Base-by-base conservation (phyloP, 1,140 invertebrate species). In the Lucilia sericata region DNA sequence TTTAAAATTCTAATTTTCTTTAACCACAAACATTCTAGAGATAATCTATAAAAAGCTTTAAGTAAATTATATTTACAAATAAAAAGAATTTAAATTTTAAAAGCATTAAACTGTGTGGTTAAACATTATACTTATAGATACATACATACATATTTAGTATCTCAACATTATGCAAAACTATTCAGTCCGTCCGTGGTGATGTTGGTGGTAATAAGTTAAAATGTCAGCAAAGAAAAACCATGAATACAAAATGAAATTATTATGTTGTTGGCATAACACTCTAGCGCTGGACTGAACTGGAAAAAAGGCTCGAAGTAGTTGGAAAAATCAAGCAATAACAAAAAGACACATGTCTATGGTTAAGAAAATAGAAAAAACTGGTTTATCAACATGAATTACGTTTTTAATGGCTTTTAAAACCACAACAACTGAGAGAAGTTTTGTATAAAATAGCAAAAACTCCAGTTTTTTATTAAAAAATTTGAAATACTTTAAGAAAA, bases 301-400 rank as follows among this genome's bases (percentile, higher is more conserved):
- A 60, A 70, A 70, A 30, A 3, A 70, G 65, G 9, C 65, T 70
- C 21, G 0, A 70, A 21, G n/a, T 42, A 42, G 14, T n/a, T 60
- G 55, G 8, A 10, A 70, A 21, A 70, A 70, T 21, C 19, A 70
- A 70, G 5, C 2, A 2, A 60, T 14, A 3, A 60, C 14, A 17
- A n/a, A 25, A 19, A 21, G n/a, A 70, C 25, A 70, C n/a, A 21
- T 60, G 55, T 70, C 21, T 21, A 21, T 70, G 65, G 65, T 21
- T 70, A 70, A 70, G 21, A 70, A 21, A 70, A 21, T 70, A 70
- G n/a, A n/a, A n/a, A n/a, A n/a, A n/a, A 70, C 17, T 70, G 19
- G 1, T 70, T 70, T 70, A 21, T 9, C 25, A 21, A 70, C 9
- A 70, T 70, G n/a, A 70, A 70, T 70, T 70, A 21, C 21, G n/a